These are phyloP conservation scores for Toxotes lorentzi DNA, from an alignment of 2,797 vertebrate species.

Conservation along the genomic window DNA sequence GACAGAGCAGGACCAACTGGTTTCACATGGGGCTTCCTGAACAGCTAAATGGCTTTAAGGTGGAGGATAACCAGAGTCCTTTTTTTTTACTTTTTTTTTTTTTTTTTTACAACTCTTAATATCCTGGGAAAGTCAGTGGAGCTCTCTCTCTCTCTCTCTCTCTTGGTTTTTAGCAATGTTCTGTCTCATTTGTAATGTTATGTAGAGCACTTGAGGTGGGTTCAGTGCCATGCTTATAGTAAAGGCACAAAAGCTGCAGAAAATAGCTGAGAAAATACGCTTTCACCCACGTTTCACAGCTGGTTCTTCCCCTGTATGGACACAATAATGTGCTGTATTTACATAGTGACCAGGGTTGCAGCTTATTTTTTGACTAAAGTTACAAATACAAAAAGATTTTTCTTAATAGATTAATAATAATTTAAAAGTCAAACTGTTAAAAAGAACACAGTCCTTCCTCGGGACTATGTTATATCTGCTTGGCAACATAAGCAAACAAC, in stretches of 20 bases:
- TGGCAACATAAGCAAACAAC: not conserved
- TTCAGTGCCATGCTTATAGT: not conserved
- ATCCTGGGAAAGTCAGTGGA: slow-evolving; percentile 39
- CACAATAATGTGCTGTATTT: not conserved
- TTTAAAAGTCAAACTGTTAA: not conserved
- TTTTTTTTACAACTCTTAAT: slow-evolving; percentile 4
- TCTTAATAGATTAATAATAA: not conserved
- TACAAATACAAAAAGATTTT: not conserved
- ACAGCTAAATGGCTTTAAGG: slow-evolving; percentile 43
- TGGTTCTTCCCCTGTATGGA: not conserved
- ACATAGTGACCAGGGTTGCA: not conserved
- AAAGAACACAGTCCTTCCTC: not conserved
- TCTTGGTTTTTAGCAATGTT: not conserved
- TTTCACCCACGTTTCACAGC: not conserved
- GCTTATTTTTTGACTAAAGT: not conserved
- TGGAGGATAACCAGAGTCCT: slow-evolving; percentile 21
- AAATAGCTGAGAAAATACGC: not conserved
- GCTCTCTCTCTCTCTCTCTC: not conserved
- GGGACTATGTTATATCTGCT: not conserved
- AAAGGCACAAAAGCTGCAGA: not conserved
- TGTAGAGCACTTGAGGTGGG: not conserved
- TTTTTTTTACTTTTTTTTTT: not conserved
- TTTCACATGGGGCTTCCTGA: slow-evolving; percentile 57
- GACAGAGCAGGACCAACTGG: slow-evolving; percentile 74
- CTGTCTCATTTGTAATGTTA: slow-evolving; percentile 9